Evolutionary conservation across 2,113 vertebrate genomes (phyloP).

Genomic region (Pedetes capensis): DNA sequence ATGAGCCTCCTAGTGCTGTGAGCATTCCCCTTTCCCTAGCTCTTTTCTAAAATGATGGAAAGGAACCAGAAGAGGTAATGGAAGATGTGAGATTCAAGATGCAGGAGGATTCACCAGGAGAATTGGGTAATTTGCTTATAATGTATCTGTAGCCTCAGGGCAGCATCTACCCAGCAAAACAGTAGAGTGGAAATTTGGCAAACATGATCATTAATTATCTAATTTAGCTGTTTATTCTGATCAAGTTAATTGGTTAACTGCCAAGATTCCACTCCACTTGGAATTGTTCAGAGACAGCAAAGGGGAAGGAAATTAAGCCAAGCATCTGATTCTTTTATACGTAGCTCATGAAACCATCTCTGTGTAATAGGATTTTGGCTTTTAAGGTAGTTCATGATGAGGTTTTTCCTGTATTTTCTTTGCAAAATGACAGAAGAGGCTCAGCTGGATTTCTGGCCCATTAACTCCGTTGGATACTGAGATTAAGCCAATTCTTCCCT

Average conservation of each 20-base stretch:
- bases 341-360: background rate
- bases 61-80: background rate
- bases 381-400: background rate
- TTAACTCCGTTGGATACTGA: conserved; percentile 49
- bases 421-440: conserved; percentile 14
- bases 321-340: background rate
- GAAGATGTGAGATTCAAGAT: background rate
- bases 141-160: background rate
- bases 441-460: conserved; percentile 30
- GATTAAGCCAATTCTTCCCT: conserved; percentile 31
- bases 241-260: conserved; percentile 44
- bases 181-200: conserved; percentile 49
- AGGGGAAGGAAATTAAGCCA: background rate
- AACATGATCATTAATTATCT: conserved; percentile 58
- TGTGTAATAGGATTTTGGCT: background rate
- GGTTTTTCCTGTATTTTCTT: conserved; percentile 5
- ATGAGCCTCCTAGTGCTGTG: background rate
- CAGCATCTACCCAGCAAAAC: background rate
- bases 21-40: background rate
- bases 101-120: background rate
- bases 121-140: background rate
- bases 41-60: conserved; percentile 5
- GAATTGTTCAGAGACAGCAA: background rate
- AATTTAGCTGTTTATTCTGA: conserved; percentile 49
- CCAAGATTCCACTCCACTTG: conserved; percentile 18